phyloP scores from a whole-genome alignment of 2,113 vertebrate genomes.

The Agapornis roseicollis region DNA sequence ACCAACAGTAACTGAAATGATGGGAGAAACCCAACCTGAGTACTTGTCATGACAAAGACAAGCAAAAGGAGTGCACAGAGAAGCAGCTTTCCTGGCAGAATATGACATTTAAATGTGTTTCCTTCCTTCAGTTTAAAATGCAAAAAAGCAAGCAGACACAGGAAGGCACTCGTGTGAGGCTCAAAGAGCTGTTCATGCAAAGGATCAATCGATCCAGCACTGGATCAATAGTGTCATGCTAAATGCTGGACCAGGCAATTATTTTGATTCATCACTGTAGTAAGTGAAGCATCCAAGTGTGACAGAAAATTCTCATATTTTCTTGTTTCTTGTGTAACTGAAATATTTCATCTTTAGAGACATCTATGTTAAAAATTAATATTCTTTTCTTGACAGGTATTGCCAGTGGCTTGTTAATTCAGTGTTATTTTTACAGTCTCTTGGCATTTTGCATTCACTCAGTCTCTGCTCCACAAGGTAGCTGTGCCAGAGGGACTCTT shows the following conservation, averaged over 20 bases:
- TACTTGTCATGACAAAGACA: background rate
- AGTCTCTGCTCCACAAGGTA: background rate
- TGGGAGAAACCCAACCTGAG: background rate
- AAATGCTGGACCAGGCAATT: conserved; percentile 32
- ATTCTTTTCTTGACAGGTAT: background rate
- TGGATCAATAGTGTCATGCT: background rate
- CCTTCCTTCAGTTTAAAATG: background rate
- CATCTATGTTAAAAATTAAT: background rate
- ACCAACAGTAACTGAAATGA: background rate
- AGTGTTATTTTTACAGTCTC: background rate
- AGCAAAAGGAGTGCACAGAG: rapidly evolving
- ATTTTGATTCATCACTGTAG: conserved; percentile 22
- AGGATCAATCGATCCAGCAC: conserved; percentile 5
- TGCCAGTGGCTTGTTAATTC: background rate
- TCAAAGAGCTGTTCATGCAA: conserved; percentile 2
- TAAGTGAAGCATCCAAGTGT: conserved; percentile 10
- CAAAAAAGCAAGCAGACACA: background rate
- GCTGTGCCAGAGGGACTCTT: background rate
- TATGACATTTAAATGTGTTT: background rate
- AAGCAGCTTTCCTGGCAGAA: background rate
- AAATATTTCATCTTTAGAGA: conserved; percentile 16
- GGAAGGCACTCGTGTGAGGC: background rate
- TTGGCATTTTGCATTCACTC: background rate
- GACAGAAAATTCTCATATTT: background rate
- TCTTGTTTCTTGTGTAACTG: background rate